phyloP scores from a whole-genome alignment of 2,113 vertebrate genomes.

The Rhadina sibilatrix region DNA sequence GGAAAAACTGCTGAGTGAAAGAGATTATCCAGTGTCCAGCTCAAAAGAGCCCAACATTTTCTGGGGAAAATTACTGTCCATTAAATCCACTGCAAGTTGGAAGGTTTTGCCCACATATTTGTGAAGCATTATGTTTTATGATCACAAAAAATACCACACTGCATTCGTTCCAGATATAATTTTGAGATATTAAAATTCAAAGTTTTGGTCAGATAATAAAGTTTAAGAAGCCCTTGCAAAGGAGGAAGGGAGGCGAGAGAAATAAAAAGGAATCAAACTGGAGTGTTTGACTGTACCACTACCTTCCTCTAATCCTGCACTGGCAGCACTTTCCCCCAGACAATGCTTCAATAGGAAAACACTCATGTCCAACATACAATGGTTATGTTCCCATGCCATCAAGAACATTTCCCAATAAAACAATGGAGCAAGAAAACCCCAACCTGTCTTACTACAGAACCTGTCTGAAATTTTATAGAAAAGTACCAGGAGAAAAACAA shows the following conservation, averaged over 20 bases:
- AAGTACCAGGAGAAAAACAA: background rate
- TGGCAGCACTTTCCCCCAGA: background rate
- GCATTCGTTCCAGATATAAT: background rate
- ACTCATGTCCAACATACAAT: background rate
- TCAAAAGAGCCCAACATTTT: background rate
- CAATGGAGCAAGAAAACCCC: background rate
- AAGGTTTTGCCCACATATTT: background rate
- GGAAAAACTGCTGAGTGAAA: background rate
- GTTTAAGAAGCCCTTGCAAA: background rate
- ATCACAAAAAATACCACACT: background rate
- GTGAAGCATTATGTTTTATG: background rate
- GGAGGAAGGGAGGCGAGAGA: fast-evolving
- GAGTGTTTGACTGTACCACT: background rate
- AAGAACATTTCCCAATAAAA: background rate
- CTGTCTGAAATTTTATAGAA: background rate
- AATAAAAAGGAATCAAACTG: background rate
- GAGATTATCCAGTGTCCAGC: background rate
- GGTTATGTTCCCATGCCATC: background rate
- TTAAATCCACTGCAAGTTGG: background rate
- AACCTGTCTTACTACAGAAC: background rate
- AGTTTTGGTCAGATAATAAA: background rate
- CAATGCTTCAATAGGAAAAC: background rate
- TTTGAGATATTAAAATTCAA: background rate
- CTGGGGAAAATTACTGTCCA: background rate
- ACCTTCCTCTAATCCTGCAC: background rate